These are phyloP conservation scores for Cyrtonyx montezumae DNA, from an alignment of 2,113 vertebrate genomes.

Conservation along the genomic window DNA sequence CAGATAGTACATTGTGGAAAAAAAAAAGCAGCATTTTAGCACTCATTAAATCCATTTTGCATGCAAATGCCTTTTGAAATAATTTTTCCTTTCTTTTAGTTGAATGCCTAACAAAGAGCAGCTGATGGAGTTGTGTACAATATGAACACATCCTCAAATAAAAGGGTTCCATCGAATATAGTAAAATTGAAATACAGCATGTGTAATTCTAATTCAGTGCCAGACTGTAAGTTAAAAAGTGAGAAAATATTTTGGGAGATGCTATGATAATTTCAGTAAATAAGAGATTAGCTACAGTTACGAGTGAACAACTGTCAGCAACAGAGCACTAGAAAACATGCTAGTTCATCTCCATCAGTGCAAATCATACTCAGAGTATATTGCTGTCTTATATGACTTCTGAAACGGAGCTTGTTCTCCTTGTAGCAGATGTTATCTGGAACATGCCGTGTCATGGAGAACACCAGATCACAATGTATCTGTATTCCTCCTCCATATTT, in stretches of 20 bases:
- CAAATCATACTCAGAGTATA: not conserved
- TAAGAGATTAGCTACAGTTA: not conserved
- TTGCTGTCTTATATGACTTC: not conserved
- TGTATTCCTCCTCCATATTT: not conserved
- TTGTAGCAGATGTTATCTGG: not conserved
- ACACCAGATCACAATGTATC: not conserved
- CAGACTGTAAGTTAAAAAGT: not conserved
- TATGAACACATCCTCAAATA: not conserved
- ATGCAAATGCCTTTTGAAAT: not conserved
- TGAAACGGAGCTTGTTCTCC: not conserved
- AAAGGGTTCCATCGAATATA: not conserved
- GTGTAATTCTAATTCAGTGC: not conserved
- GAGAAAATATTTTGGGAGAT: not conserved
- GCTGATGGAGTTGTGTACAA: not conserved
- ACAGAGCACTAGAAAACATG: not conserved
- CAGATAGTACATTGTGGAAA: constrained; percentile 41
- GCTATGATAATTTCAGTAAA: not conserved
- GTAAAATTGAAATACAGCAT: not conserved
- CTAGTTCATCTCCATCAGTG: not conserved
- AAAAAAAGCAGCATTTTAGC: constrained; percentile 8
- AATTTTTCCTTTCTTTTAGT: not conserved
- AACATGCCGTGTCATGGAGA: not conserved
- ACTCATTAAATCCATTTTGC: constrained; percentile 17
- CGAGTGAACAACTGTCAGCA: not conserved
- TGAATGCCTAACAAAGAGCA: not conserved